Conservation (phyloP, 2,797 vertebrate genomes). For the Pangasius djambal region DNA sequence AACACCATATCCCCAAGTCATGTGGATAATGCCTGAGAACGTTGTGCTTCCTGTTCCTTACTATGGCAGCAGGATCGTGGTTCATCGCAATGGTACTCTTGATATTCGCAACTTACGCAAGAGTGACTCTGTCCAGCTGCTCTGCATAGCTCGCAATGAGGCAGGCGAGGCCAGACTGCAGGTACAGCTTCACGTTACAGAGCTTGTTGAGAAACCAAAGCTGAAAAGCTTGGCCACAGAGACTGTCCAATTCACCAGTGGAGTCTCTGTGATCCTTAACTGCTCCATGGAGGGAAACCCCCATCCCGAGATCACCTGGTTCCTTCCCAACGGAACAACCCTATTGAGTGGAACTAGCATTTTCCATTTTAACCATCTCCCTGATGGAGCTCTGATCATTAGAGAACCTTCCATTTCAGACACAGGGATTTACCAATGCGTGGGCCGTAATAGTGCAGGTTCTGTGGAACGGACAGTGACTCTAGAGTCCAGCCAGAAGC, state of each 20-base stretch:
- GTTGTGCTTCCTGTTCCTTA: slow-evolving; percentile 88
- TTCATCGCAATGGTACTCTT: slow-evolving; percentile 87
- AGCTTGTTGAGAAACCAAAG: slow-evolving; percentile 68
- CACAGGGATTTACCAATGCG: slow-evolving; percentile 78
- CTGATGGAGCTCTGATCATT: slow-evolving; percentile 75
- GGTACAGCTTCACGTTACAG: slow-evolving; percentile 80
- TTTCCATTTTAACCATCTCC: slow-evolving; percentile 70
- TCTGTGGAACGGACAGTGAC: slow-evolving; percentile 73
- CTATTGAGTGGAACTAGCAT: slow-evolving; percentile 67
- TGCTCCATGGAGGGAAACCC: slow-evolving; percentile 77
- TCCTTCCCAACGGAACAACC: slow-evolving; percentile 77
- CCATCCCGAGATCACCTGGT: slow-evolving; percentile 74
- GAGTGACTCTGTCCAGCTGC: slow-evolving; percentile 79
- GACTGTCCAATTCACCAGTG: slow-evolving; percentile 70
- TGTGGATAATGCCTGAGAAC: slow-evolving; percentile 90
- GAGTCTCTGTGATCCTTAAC: slow-evolving; percentile 76
- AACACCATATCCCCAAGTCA: slow-evolving; percentile 76
- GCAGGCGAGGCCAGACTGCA: slow-evolving; percentile 80
- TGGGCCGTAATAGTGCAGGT: slow-evolving; percentile 75
- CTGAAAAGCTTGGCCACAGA: slow-evolving; percentile 71
- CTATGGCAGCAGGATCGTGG: slow-evolving; percentile 83
- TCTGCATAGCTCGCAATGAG: slow-evolving; percentile 84
- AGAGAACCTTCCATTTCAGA: slow-evolving; percentile 65
- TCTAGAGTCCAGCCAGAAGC: slow-evolving; percentile 72
- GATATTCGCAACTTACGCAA: slow-evolving; percentile 78